Conservation (phyloP, 1,140 invertebrate genomes). For the Diorhabda elongata region DNA sequence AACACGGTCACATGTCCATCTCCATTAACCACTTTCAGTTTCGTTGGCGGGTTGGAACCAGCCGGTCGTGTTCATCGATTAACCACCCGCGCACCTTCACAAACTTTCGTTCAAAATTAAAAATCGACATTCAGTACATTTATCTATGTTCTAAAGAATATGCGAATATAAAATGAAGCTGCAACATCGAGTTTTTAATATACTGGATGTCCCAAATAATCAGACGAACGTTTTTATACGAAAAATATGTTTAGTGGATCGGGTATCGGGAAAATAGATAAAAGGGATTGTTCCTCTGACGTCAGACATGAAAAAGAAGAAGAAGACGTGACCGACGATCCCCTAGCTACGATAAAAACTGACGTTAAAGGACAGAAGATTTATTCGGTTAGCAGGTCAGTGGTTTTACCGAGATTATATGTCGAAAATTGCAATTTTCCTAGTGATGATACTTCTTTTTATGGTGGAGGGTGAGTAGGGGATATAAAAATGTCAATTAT, state of each 20-base stretch:
- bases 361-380: constrained; percentile 17
- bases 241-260: constrained; percentile 34
- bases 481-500: background rate
- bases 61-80: constrained; percentile 18
- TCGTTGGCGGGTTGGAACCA: constrained; percentile 20
- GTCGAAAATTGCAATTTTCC: constrained; percentile 13
- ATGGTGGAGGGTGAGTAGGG: constrained; percentile 15
- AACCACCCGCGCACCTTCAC: constrained; percentile 18
- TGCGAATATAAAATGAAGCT: too few relatives aligned
- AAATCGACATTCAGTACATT: too few relatives aligned
- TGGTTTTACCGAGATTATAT: constrained; percentile 17
- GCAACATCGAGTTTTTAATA: too few relatives aligned
- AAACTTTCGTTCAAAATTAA: constrained; percentile 5
- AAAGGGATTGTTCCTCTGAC: too few relatives aligned
- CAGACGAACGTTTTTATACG: too few relatives aligned
- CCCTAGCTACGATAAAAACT: constrained; percentile 27
- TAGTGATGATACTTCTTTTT: background rate
- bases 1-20: background rate
- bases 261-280: background rate
- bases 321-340: constrained; percentile 31
- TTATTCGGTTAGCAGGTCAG: constrained; percentile 35
- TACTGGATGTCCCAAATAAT: too few relatives aligned
- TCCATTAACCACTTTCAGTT: constrained; percentile 17
- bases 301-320: constrained; percentile 4
- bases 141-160: too few relatives aligned